Evolutionary conservation across 1,140 invertebrate species (phyloP), one percentile per base, ranked within the genome.

Genomic region (Plutomurus gul): DNA sequence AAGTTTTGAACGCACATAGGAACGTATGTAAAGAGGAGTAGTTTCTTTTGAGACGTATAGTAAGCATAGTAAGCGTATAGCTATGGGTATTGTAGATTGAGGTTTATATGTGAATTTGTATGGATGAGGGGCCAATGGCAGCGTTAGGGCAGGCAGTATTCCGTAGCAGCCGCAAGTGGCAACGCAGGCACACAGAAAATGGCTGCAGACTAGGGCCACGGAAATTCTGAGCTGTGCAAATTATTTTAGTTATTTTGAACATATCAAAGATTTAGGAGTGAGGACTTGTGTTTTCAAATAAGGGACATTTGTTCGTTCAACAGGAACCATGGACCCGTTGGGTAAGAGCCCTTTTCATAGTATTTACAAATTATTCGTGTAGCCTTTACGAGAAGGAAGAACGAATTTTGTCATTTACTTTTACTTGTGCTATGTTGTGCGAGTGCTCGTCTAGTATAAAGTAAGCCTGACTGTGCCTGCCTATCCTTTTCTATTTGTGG

Each of bases 61-160:
- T 33, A 27, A 65, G 27, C 25, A n/a, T 20, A 56, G 49, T 11
- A 13, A 56, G 13, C 13, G 13, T 39, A 39, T 39, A 39, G 5
- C 37, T n/a, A n/a, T n/a, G n/a, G n/a, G n/a, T n/a, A n/a, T n/a
- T n/a, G n/a, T n/a, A 33, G 56, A 65, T 65, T 65, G 56, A 65
- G 56, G 56, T 65, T 65, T 65, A 65, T 65, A 65, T 65, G 56
- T 65, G 56, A 65, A 65, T 65, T 65, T 65, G 56, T 65, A 65
- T 65, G 56, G 56, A 65, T 65, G 56, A 65, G 56, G 56, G 56
- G 56, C 56, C 56, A 65, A 65, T 65, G 56, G 56, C 56, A 65
- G 56, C 56, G 56, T 27, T 65, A 65, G 56, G 56, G 56, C 56
- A 65, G 56, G 56, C 56, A 65, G 56, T 65, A 65, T 65, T 65